A percentile compares a stretch with the other conserved stretches of the same genome.
Conservation (phyloP, 2,888 invertebrate genomes). For the Himalopsyche anomala region DNA sequence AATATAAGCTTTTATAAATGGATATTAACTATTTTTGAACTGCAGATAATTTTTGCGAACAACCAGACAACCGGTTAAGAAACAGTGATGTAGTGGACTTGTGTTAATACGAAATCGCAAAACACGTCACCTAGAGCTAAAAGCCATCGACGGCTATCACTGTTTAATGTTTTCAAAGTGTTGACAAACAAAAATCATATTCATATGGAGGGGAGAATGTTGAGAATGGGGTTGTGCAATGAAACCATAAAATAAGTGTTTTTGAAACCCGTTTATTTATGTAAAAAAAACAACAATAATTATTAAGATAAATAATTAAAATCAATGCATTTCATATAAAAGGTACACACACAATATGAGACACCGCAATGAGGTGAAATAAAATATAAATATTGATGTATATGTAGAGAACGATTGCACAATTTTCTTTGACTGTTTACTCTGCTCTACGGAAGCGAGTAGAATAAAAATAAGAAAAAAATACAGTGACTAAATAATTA, state of each 20-base stretch:
- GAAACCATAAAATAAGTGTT: neutral
- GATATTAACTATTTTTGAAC: too few relatives aligned
- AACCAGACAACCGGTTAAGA: too few relatives aligned
- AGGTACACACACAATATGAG: conserved; percentile 50
- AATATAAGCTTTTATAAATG: too few relatives aligned
- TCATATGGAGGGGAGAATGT: too few relatives aligned
- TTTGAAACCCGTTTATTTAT: conserved; percentile 63
- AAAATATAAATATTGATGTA: conserved; percentile 45
- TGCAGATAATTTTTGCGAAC: too few relatives aligned
- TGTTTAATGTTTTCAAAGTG: too few relatives aligned
- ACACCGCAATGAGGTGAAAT: conserved; percentile 47
- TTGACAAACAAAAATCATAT: too few relatives aligned
- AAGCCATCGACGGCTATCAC: too few relatives aligned
- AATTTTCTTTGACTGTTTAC: conserved; percentile 46
- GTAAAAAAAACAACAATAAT: conserved; percentile 58
- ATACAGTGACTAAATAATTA: conserved; percentile 23
- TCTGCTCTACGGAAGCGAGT: neutral
- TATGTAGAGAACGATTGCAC: conserved; percentile 55
- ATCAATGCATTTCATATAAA: conserved; percentile 56
- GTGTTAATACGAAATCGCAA: too few relatives aligned
- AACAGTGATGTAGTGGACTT: too few relatives aligned
- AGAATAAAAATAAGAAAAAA: conserved; percentile 39
- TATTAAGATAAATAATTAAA: conserved; percentile 58
- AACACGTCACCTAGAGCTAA: too few relatives aligned
- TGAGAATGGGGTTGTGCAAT: neutral